A percentile compares a stretch with the other conserved stretches of the same genome.
Evolutionary conservation across 2,113 vertebrate species (phyloP).

Genomic region (Amphiprion ocellaris): DNA sequence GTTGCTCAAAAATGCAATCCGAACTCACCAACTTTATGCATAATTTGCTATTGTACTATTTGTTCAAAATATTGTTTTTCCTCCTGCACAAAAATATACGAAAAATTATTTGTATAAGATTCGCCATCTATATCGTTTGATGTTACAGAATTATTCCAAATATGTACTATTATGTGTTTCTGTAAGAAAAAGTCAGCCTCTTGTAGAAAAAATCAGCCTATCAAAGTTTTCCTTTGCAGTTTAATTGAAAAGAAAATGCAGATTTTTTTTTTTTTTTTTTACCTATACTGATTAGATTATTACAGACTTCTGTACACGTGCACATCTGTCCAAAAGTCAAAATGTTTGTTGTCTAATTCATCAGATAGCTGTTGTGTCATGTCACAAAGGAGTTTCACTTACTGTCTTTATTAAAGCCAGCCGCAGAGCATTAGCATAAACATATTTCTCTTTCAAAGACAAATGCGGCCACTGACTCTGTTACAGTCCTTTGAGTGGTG

Average conservation of each 20-base stretch:
- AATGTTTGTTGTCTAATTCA: neutral
- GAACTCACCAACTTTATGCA: constrained; percentile 34
- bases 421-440: constrained; percentile 65
- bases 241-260: no score
- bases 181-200: no score
- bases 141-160: neutral
- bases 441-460: constrained; percentile 67
- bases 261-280: no score
- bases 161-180: neutral
- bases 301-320: neutral
- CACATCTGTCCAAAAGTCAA: neutral
- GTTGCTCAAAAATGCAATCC: constrained; percentile 55
- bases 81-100: neutral
- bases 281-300: neutral
- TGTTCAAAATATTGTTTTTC: neutral
- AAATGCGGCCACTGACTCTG: constrained; percentile 48
- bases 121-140: neutral
- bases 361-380: constrained; percentile 18
- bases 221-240: no score
- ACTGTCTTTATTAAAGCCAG: constrained; percentile 33
- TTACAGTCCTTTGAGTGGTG: constrained; percentile 47
- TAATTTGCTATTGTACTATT: constrained; percentile 30
- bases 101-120: neutral
- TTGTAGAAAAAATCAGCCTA: no score
- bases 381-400: constrained; percentile 19